Percentiles rank a stretch among this genome's conserved stretches.
phyloP scores from a whole-genome alignment of 2,888 invertebrate species.

The Gerosis bhagava region DNA sequence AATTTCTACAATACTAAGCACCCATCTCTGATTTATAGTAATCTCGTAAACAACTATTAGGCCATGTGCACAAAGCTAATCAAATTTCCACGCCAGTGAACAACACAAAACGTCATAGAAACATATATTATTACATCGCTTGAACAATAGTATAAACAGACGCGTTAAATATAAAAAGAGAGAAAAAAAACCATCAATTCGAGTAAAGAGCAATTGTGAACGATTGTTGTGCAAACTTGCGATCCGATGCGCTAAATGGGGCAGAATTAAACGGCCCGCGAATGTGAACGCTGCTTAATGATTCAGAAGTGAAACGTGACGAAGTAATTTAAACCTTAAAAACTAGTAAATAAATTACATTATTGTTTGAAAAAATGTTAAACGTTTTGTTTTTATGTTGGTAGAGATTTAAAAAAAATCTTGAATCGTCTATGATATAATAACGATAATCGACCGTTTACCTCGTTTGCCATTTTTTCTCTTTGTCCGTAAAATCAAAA shows the following conservation, averaged over 20 bases:
- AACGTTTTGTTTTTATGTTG: too few species aligned
- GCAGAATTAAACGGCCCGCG: conserved; percentile 67
- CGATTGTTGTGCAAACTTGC: conserved; percentile 76
- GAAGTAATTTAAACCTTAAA: conserved; percentile 29
- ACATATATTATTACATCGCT: conserved; percentile 46
- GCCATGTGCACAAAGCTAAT: conserved; percentile 74
- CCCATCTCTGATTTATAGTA: conserved; percentile 59
- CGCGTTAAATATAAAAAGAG: conserved; percentile 66
- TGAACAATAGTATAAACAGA: conserved; percentile 57
- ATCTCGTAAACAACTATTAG: conserved; percentile 50
- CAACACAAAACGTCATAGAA: conserved; percentile 51
- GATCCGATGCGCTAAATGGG: conserved; percentile 77
- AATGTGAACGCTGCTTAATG: conserved; percentile 76
- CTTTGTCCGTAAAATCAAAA: conserved; percentile 30
- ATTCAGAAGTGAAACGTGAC: conserved; percentile 56
- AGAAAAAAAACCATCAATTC: conserved; percentile 66
- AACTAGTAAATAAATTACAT: too few species aligned
- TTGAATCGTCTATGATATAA: conserved; percentile 40
- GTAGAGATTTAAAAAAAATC: too few species aligned
- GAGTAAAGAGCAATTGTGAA: conserved; percentile 70
- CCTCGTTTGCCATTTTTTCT: conserved; percentile 40
- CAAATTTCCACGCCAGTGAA: conserved; percentile 74
- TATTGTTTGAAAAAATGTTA: too few species aligned
- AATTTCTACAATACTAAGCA: conserved; percentile 23
- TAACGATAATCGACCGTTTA: conserved; percentile 45